Conservation (phyloP, 2,113 vertebrate genomes). For the Larimichthys crocea region DNA sequence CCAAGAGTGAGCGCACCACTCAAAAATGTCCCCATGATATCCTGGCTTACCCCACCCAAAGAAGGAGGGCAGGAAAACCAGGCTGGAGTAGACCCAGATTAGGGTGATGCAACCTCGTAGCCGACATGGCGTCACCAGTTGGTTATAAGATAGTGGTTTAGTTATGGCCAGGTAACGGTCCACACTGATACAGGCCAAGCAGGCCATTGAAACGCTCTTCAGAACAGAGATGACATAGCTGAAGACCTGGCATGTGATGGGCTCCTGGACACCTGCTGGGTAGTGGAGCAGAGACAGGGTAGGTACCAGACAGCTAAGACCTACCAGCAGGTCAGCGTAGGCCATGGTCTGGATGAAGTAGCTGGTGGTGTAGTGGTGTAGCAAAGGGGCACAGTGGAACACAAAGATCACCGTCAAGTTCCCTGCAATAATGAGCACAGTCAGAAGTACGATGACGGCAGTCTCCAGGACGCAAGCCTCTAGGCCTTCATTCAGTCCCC, state of each 20-base stretch:
- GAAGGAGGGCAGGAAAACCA: constrained; percentile 96
- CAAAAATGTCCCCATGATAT: constrained; percentile 98
- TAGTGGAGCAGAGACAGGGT: constrained; percentile 96
- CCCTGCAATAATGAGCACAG: constrained; percentile 95
- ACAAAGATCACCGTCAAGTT: constrained; percentile 98
- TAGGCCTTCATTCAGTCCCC: constrained; percentile 89
- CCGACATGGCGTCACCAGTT: constrained; percentile 96
- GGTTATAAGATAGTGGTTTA: constrained; percentile 97
- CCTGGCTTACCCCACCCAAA: constrained; percentile 99
- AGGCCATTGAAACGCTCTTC: constrained; percentile 99
- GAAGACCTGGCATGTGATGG: constrained; percentile 95
- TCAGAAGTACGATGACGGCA: constrained; percentile 93
- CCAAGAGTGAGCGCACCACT: constrained; percentile 98
- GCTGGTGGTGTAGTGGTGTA: constrained; percentile 98
- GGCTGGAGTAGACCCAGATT: constrained; percentile 96
- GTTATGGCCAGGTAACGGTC: constrained; percentile 98
- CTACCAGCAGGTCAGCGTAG: constrained; percentile 96
- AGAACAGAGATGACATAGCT: constrained; percentile 98
- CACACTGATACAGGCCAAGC: constrained; percentile 96
- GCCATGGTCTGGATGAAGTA: constrained; percentile 99
- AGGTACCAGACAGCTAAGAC: constrained; percentile 97
- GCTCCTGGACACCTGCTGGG: constrained; percentile 93
- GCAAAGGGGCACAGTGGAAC: constrained; percentile 96
- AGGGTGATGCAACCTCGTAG: constrained; percentile 94
- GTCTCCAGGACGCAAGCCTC: constrained; percentile 96